A percentile compares a stretch with the other conserved stretches of the same genome.
These are phyloP conservation scores for Ammodytes dubius DNA, from an alignment of 2,113 vertebrate species.

Conservation along the genomic window DNA sequence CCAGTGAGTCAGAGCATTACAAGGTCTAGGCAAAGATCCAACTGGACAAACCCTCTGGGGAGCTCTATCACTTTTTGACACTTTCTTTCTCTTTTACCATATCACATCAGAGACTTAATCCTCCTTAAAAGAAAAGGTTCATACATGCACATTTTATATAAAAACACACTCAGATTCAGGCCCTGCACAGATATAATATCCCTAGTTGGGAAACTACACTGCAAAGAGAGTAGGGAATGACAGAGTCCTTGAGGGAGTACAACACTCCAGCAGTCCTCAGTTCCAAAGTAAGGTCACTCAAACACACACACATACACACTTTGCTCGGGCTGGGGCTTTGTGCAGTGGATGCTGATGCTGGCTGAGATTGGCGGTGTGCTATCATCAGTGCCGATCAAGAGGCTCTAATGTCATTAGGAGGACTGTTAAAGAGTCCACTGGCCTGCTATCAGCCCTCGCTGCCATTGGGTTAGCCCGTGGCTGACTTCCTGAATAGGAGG, in stretches of 20 bases:
- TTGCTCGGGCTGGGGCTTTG: constrained; percentile 35
- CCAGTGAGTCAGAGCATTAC: constrained; percentile 66
- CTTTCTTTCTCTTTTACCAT: constrained; percentile 41
- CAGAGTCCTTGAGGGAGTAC: constrained; percentile 41
- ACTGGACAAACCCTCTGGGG: constrained; percentile 69
- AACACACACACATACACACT: constrained; percentile 35
- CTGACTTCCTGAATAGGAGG: constrained; percentile 59
- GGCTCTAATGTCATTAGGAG: constrained; percentile 75
- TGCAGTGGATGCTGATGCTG: constrained; percentile 58
- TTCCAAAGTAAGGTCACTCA: constrained; percentile 62
- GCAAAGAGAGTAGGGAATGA: constrained; percentile 18
- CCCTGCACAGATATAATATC: constrained; percentile 27
- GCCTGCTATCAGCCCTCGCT: constrained; percentile 54
- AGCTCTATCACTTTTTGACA: constrained; percentile 52
- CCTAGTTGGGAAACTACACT: neutral
- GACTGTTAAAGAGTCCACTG: constrained; percentile 67
- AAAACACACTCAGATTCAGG: constrained; percentile 6
- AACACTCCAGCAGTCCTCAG: constrained; percentile 59
- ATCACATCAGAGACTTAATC: constrained; percentile 71
- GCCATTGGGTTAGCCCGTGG: constrained; percentile 69
- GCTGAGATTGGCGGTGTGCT: constrained; percentile 57
- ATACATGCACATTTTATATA: constrained; percentile 46
- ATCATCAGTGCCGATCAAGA: constrained; percentile 72
- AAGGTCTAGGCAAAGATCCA: constrained; percentile 72
- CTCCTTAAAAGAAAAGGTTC: constrained; percentile 62